Evolutionary conservation across 2,113 vertebrate species (phyloP), one percentile per base, ranked within the genome.

Genomic region (Meleagris gallopavo): DNA sequence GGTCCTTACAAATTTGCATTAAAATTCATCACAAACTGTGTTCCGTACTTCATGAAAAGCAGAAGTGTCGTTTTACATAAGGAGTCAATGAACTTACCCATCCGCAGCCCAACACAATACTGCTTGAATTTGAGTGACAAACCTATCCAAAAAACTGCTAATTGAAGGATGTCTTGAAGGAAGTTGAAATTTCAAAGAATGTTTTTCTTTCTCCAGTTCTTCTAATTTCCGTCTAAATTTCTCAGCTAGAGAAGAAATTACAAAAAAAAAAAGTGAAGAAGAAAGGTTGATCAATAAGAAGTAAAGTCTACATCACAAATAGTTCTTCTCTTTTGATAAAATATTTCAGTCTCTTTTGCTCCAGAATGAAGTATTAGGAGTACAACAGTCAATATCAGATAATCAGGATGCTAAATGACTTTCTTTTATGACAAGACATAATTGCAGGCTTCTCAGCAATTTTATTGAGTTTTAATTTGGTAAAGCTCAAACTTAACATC

Each of bases 151-250:
- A 92, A 99, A 98, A 61, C 92, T 89, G 40, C 95, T 93, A 73
- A 99, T 95, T 10, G 96, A 97, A 5, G 98, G 98, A 93, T 98
- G 98, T 52, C 94, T 97, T 73, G 98, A 99, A 61, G 99, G 99
- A 80, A 99, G 98, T 67, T 96, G 98, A 94, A 98, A 98, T 86
- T 97, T 97, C 52, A 98, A 97, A 38, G 93, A 67, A 8, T 90
- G 95, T 80, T 95, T 96, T 95, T 99, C 98, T 41, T 93, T 97
- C 73, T 97, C 97, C 95, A 99, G 95, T 80, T 98, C 98, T 92
- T 98, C 98, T 83, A 99, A 84, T 94, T 98, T 98, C 70, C 92
- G 93, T 79, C 97, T 98, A 89, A 99, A 97, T 32, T 88, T 98
- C 94, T 99, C 98, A 4, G 98, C 99, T 99, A 91, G 29, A 90